Conservation (phyloP, 2,113 vertebrate species). For the Amia ocellicauda region DNA sequence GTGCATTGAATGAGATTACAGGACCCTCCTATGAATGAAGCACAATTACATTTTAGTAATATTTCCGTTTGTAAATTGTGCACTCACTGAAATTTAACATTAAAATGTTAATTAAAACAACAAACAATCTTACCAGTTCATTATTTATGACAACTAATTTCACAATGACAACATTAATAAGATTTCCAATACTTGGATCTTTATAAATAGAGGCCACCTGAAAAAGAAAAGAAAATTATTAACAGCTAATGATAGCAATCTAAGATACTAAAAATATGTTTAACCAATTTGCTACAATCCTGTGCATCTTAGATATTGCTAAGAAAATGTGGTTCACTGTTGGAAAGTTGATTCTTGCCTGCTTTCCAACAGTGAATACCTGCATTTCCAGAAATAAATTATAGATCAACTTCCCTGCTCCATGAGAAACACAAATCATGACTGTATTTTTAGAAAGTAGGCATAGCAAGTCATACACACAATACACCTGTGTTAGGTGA, state of each 20-base stretch:
- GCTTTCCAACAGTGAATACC: constrained; percentile 41
- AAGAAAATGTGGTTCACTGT: constrained; percentile 34
- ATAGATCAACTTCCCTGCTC: constrained; percentile 54
- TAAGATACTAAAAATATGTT: neutral
- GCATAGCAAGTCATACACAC: constrained; percentile 45
- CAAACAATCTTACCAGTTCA: constrained; percentile 87
- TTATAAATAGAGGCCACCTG: constrained; percentile 98
- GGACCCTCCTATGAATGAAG: constrained; percentile 81
- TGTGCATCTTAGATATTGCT: constrained; percentile 13
- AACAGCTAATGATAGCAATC: neutral
- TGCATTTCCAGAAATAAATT: constrained; percentile 54
- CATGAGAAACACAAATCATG: constrained; percentile 30
- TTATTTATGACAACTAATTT: constrained; percentile 94
- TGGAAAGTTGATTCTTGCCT: constrained; percentile 43
- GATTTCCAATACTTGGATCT: constrained; percentile 97
- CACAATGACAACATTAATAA: constrained; percentile 96
- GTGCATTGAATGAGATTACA: constrained; percentile 89
- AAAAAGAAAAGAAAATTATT: constrained; percentile 32
- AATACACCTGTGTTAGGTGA: constrained; percentile 58
- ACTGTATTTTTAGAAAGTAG: constrained; percentile 46
- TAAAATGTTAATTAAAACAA: too few relatives aligned
- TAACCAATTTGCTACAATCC: too few relatives aligned
- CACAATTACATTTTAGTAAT: neutral
- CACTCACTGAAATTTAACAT: constrained; percentile 1
- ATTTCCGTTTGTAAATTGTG: too few relatives aligned